phyloP scores from a whole-genome alignment of 2,113 vertebrate species.

The Struthidea cinerea region DNA sequence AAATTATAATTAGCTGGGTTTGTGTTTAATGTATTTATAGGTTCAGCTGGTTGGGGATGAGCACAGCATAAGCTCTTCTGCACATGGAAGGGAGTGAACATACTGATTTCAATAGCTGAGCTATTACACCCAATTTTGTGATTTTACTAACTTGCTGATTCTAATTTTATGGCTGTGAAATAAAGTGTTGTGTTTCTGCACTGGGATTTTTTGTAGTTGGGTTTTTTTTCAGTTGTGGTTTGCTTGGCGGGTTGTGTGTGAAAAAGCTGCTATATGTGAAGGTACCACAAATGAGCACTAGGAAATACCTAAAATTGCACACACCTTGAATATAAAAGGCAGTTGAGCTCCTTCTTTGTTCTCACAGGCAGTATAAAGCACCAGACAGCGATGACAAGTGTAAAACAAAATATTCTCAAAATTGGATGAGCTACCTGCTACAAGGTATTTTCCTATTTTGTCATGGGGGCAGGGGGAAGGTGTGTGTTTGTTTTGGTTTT shows the following conservation, averaged over 20 bases:
- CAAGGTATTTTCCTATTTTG: neutral
- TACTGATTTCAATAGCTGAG: neutral
- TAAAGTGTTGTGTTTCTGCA: neutral
- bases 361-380: neutral
- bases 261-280: neutral
- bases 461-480: accelerated
- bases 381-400: neutral
- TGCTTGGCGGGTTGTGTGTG: neutral
- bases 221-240: neutral
- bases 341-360: neutral
- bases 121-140: neutral
- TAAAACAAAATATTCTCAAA: neutral
- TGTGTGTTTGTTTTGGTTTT: neutral
- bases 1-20: neutral
- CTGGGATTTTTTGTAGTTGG: neutral
- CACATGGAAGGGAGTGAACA: neutral
- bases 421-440: neutral
- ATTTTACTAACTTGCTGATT: neutral
- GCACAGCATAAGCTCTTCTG: neutral
- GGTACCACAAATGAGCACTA: neutral
- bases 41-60: neutral
- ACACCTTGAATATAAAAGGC: neutral
- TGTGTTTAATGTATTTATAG: neutral
- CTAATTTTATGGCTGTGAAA: neutral
- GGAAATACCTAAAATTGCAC: neutral